Base-by-base conservation (phyloP, 2,797 vertebrate genomes). In the Spatula clypeata region DNA sequence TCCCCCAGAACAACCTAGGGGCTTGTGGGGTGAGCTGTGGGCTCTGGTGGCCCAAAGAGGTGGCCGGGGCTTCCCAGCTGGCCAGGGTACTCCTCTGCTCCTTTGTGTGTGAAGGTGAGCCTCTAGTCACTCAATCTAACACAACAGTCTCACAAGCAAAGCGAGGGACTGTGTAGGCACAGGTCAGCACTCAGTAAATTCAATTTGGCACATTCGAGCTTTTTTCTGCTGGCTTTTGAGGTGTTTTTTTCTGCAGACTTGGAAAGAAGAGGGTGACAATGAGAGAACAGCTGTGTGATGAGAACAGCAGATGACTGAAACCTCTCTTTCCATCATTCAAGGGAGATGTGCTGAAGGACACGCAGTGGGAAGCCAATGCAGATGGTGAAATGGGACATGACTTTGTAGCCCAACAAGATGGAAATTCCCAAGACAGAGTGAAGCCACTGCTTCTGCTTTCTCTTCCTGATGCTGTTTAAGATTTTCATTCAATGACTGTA, bases 371-470 rank as follows among this genome's bases (percentile, higher is more conserved):
- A 87, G 36, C 14, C 73, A 57, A 6, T 23, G 45, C n/a, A 89
- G 81, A 92, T 9, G 0, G 38, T 60, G 77, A 95, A 88, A 90
- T 0, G 3, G 5, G 29, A 64, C 40, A 40, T 64, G 65, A 36
- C n/a, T 58, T 77, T 61, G 45, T 36, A 90, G 58, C 9, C 73
- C 34, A 72, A 17, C 3, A 55, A n/a, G 21, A 19, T n/a, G 93
- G 93, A 91, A 95, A 93, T 86, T 93, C 88, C 79, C 73, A 36
- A 65, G 57, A 26, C 2, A 2, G 36, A 24, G 38, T 23, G 40
- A 91, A 60, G 6, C 40, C 54, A 54, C 90, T 65, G 31, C 36
- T 93, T 96, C 82, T 91, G 66, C 85, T 94, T 97, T 61, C 45
- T 86, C 66, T 69, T 92, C 42, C 29, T 86, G 58, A 58, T n/a